Evolutionary conservation across 2,797 vertebrate genomes (phyloP).

Genomic region (Tauraco hartlaubi): DNA sequence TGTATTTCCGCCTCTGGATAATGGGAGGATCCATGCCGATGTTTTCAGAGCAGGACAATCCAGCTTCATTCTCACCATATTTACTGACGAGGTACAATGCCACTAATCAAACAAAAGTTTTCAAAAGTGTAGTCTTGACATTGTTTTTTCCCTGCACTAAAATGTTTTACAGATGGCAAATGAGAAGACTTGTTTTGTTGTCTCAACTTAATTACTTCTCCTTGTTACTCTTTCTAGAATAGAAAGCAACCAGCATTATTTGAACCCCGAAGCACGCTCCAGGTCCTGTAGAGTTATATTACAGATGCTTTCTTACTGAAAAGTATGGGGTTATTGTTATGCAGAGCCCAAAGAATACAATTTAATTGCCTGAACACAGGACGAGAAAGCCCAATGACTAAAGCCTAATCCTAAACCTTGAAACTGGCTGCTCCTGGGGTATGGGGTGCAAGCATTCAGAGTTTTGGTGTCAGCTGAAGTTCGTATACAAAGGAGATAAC

Average conservation of each 20-base stretch:
- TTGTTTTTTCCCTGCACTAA: background rate
- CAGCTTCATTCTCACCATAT: slow-evolving; percentile 93
- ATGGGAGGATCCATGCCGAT: slow-evolving; percentile 98
- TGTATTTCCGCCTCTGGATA: slow-evolving; percentile 92
- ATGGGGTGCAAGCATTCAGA: background rate
- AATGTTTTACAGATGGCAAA: background rate
- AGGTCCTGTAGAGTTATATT: background rate
- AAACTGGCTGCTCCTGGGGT: background rate
- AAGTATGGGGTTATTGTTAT: background rate
- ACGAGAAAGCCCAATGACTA: background rate
- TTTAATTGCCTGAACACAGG: background rate
- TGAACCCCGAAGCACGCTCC: background rate
- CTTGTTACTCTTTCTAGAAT: background rate
- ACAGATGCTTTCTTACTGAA: background rate
- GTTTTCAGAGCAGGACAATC: slow-evolving; percentile 98
- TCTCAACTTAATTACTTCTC: background rate
- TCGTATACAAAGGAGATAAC: background rate
- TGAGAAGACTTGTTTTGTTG: background rate
- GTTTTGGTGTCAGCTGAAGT: background rate
- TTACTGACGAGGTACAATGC: slow-evolving; percentile 89
- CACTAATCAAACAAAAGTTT: background rate
- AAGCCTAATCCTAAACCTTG: background rate
- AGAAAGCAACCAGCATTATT: background rate
- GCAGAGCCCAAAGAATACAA: background rate
- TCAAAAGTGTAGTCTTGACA: background rate